Evolutionary conservation across 1,140 invertebrate species (phyloP), one percentile per base, ranked within the genome.

Genomic region (Orchesella cincta): DNA sequence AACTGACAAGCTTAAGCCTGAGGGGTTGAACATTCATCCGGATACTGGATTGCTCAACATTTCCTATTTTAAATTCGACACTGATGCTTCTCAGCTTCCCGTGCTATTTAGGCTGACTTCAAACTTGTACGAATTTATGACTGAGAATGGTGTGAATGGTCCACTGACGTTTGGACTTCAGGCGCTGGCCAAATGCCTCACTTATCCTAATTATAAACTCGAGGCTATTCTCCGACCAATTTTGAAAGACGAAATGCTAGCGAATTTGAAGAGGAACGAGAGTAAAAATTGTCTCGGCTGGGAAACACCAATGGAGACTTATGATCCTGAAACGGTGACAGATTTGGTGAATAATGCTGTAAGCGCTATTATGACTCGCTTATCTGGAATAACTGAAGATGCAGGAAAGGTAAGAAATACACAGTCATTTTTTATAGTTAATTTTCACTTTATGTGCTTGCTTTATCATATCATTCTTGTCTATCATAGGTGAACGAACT

Each of bases 21-120:
- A 98, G 84, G 98, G 98, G 95, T 94, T 98, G 91, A 98, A 98
- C 84, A 88, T 99, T 71, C 96, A 99, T 87, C 95, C 97, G 87
- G 96, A 98, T 86, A 97, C 94, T 29, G 97, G 97, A 1, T 89
- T 98, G 0, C 91, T 98, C 81, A 98, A 97, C 85, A 90, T 98
- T 31, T 92, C 96, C 0, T 99, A 98, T 85, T 98, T 96, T 86
- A 97, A 97, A 85, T 98, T 98, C 85, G 95, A 98, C 84, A 91
- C 98, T 36, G 95, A 98, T 82, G 96, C 96, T 84, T 92, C 93
- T 8, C 96, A 94, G 82, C 88, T 95, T 77, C 94, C 96, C 0
- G 97, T 98, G 39, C 96, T 96, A 12, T 98, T 99, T 87, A 89
- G 97, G 31, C 85, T 98, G 77, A 98, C 97, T 18, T 96, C 96